Conservation (phyloP, 2,113 vertebrate genomes). For the Ailuropoda melanoleuca region DNA sequence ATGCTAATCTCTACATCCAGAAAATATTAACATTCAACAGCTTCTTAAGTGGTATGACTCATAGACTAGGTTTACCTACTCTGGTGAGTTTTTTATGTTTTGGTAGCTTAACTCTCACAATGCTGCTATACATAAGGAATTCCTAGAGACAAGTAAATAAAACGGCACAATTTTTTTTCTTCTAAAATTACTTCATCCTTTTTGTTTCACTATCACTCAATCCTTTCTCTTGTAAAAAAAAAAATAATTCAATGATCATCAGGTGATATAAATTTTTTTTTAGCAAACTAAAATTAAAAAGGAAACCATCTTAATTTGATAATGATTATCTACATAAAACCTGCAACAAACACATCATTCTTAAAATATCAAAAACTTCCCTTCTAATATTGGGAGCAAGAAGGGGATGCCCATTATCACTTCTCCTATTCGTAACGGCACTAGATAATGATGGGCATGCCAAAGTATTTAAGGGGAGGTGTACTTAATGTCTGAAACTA, state of each 20-base stretch:
- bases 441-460: background rate
- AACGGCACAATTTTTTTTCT: background rate
- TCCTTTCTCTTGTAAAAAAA: background rate
- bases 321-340: background rate
- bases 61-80: background rate
- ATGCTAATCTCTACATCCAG: background rate
- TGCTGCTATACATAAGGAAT: background rate
- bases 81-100: background rate
- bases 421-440: background rate
- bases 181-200: background rate
- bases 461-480: background rate
- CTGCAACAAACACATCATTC: background rate
- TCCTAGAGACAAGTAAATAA: background rate
- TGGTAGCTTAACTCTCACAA: background rate
- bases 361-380: background rate
- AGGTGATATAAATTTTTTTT: background rate
- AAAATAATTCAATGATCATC: background rate
- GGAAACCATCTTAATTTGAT: background rate
- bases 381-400: background rate
- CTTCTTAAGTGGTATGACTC: background rate
- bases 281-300: background rate
- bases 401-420: background rate
- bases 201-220: background rate
- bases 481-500: background rate
- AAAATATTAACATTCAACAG: background rate